Evolutionary conservation across 2,113 vertebrate genomes (phyloP).

Genomic region (Leiothrix lutea): DNA sequence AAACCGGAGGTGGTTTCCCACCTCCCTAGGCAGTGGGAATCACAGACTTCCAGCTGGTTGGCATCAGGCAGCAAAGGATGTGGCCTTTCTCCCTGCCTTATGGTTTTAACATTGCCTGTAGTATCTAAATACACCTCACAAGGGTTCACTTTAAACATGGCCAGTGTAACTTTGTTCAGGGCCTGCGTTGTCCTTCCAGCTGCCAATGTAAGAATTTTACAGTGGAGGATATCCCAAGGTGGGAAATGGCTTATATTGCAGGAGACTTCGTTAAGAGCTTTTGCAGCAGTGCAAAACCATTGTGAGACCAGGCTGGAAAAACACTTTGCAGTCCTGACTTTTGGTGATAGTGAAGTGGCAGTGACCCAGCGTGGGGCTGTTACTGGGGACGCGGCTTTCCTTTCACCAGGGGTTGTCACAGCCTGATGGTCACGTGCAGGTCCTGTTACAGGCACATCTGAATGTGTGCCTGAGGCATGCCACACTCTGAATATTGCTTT

Average conservation of each 20-base stretch:
- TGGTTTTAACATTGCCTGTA: neutral
- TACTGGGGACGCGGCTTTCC: neutral
- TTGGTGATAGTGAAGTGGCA: neutral
- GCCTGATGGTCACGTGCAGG: neutral
- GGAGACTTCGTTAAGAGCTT: neutral
- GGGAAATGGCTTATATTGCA: neutral
- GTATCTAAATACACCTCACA: neutral
- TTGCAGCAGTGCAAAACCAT: neutral
- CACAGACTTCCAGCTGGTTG: neutral
- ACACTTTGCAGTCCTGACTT: neutral
- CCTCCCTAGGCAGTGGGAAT: neutral
- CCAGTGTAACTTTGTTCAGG: neutral
- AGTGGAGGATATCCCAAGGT: neutral
- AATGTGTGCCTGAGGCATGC: neutral
- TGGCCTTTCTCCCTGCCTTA: neutral
- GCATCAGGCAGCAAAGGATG: neutral
- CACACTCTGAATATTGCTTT: neutral
- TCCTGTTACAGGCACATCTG: neutral
- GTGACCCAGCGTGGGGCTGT: neutral
- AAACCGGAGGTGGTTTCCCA: neutral
- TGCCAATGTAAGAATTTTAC: neutral
- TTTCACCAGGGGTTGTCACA: neutral
- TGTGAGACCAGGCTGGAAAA: neutral
- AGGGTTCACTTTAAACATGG: neutral
- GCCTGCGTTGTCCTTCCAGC: accelerated